Evolutionary conservation across 2,888 invertebrate genomes (phyloP).

Genomic region (Toxonevra muliebris): DNA sequence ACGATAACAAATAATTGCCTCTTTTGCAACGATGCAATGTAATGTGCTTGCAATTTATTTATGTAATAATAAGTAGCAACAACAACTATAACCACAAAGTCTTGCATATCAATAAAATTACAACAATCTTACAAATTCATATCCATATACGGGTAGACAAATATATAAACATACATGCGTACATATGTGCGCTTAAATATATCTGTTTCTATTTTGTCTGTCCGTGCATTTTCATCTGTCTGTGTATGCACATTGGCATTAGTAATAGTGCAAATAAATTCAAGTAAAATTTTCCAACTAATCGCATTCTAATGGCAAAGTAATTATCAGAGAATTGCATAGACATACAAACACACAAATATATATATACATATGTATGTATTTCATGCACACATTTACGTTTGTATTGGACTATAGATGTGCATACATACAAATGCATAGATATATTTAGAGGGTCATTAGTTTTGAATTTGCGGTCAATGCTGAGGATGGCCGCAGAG

Average conservation of each 20-base stretch:
- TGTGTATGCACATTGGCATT: constrained; percentile 8
- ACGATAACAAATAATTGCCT: too few species aligned
- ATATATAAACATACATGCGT: background rate
- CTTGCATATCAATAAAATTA: too few species aligned
- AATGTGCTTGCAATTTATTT: too few species aligned
- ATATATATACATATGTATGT: constrained; percentile 11
- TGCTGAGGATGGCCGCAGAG: constrained; percentile 57
- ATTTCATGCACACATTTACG: background rate
- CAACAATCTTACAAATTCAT: constrained; percentile 1
- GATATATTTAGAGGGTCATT: constrained; percentile 60
- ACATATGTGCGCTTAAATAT: background rate
- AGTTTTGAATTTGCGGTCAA: constrained; percentile 63
- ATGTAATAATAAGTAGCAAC: too few species aligned
- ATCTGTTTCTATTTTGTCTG: constrained; percentile 14
- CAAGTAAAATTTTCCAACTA: constrained; percentile 56
- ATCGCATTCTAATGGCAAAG: constrained; percentile 64
- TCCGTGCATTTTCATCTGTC: constrained; percentile 40
- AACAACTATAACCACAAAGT: too few species aligned
- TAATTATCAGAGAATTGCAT: constrained; percentile 53
- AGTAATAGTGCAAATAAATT: constrained; percentile 11
- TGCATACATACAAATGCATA: constrained; percentile 28
- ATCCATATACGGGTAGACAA: background rate
- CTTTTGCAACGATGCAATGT: too few species aligned
- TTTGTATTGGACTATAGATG: background rate
- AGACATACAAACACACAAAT: constrained; percentile 8